These are phyloP conservation scores for Poeciliopsis infans DNA, from an alignment of 2,797 vertebrate species.

Conservation along the genomic window DNA sequence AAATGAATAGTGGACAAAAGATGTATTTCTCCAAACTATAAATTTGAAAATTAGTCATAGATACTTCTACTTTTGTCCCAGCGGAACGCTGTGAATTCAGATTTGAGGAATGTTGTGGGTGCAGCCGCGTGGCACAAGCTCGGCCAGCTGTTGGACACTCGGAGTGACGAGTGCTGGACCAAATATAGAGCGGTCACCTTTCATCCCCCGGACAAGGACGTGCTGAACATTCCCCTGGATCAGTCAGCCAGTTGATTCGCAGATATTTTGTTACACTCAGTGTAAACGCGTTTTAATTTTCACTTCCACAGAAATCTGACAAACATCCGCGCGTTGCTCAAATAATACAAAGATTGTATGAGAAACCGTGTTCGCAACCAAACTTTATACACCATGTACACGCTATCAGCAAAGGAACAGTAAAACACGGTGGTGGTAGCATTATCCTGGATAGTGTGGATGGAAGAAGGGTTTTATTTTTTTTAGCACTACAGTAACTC, in stretches of 20 bases:
- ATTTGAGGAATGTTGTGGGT: constrained; percentile 40
- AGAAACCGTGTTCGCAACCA: not conserved
- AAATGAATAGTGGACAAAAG: not conserved
- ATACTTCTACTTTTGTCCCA: not conserved
- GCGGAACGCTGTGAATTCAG: constrained; percentile 36
- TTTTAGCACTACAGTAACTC: not conserved
- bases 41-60: not conserved
- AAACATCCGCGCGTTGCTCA: not conserved
- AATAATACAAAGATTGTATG: not conserved
- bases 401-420: not conserved
- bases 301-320: not conserved
- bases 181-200: constrained; percentile 41
- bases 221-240: not conserved
- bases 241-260: too few species aligned
- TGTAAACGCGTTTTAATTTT: not conserved
- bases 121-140: constrained; percentile 20
- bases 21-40: not conserved
- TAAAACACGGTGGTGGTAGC: not conserved
- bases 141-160: constrained; percentile 47
- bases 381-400: not conserved
- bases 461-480: not conserved
- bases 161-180: constrained; percentile 25
- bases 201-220: constrained; percentile 18
- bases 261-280: not conserved
- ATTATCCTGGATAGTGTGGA: not conserved